Evolutionary conservation across 1,140 invertebrate genomes (phyloP).

Genomic region (Sycobia sp.): DNA sequence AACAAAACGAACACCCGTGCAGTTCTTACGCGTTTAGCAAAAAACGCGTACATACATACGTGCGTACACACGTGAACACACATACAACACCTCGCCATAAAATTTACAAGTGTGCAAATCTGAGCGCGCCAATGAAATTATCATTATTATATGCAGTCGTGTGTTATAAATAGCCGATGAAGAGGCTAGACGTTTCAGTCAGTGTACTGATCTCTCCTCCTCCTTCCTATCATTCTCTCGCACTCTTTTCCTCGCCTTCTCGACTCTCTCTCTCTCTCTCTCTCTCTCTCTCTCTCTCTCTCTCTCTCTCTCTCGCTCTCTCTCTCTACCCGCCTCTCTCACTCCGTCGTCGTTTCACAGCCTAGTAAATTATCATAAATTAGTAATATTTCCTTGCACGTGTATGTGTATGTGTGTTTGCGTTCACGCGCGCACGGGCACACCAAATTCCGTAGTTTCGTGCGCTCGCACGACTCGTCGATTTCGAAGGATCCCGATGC

Average conservation of each 20-base stretch:
- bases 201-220: conserved; percentile 36
- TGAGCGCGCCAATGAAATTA: conserved; percentile 26
- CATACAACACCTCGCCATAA: not conserved
- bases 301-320: too few relatives aligned
- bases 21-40: too few relatives aligned
- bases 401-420: conserved; percentile 18
- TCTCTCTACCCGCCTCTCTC: too few relatives aligned
- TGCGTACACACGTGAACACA: not conserved
- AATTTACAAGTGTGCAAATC: too few relatives aligned
- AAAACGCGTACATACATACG: not conserved
- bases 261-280: not conserved
- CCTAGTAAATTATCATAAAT: conserved; percentile 55
- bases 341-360: conserved; percentile 36
- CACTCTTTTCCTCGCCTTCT: not conserved
- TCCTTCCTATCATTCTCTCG: not conserved
- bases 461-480: conserved; percentile 47
- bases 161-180: conserved; percentile 31
- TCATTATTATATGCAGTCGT: conserved; percentile 32
- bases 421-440: conserved; percentile 27
- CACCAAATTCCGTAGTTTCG: conserved; percentile 47
- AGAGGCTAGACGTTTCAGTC: conserved; percentile 8
- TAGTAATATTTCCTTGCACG: conserved; percentile 51
- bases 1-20: too few relatives aligned
- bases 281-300: not conserved
- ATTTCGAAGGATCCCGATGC: conserved; percentile 44